phyloP scores from a whole-genome alignment of 2,888 invertebrate genomes.

The Lathronympha strigana region DNA sequence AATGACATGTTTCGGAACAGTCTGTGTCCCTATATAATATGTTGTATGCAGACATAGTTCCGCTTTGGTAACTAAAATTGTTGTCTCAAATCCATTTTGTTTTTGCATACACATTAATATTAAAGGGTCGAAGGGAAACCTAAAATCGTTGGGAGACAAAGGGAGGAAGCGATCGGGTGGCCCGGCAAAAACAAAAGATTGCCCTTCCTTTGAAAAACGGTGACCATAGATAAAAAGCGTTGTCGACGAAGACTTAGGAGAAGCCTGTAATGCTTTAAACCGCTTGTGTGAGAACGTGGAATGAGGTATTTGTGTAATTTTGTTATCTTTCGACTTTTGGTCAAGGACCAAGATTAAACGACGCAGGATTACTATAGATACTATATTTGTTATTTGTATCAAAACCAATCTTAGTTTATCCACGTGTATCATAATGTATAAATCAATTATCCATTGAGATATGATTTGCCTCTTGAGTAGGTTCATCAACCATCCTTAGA shows the following conservation, averaged over 20 bases:
- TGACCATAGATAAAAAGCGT: conserved; percentile 51
- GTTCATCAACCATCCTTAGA: no score
- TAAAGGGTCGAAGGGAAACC: conserved; percentile 69
- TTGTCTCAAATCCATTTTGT: conserved; percentile 36
- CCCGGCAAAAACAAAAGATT: conserved; percentile 70
- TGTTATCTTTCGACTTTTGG: not conserved
- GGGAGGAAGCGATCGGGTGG: conserved; percentile 78
- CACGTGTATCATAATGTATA: no score
- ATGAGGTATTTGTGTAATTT: not conserved
- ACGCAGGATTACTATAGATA: no score
- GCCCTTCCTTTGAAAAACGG: conserved; percentile 64
- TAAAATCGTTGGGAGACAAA: conserved; percentile 75
- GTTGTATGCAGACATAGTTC: no score
- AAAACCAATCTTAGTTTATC: no score
- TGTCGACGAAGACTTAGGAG: conserved; percentile 60
- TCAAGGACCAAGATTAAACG: no score
- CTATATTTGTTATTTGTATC: no score
- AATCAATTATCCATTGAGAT: no score
- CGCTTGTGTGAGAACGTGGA: not conserved
- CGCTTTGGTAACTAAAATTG: conserved; percentile 2
- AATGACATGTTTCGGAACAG: no score
- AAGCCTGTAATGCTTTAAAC: conserved; percentile 26
- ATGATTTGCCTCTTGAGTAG: no score
- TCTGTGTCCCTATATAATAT: no score
- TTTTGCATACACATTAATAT: conserved; percentile 66